Evolutionary conservation across 2,797 vertebrate species (phyloP).

Genomic region (Mareca strepera): DNA sequence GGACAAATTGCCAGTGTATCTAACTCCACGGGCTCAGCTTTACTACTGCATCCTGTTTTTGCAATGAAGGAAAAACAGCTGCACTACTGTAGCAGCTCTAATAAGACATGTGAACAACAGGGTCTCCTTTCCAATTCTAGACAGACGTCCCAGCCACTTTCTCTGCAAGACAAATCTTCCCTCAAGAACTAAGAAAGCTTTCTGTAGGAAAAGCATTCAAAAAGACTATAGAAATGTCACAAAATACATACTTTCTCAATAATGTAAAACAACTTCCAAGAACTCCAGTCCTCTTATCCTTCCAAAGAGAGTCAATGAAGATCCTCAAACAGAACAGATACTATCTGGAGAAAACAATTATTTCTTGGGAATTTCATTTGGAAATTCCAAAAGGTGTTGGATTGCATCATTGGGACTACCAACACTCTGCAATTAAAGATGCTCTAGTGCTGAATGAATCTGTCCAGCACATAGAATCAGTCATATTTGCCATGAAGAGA

Average conservation of each 20-base stretch:
- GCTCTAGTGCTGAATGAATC: not conserved
- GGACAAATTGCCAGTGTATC: not conserved
- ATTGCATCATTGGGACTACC: not conserved
- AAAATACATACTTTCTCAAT: not conserved
- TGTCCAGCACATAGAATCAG: not conserved
- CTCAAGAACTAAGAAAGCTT: not conserved
- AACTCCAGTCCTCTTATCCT: not conserved
- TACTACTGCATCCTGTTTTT: not conserved
- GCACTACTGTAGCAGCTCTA: not conserved
- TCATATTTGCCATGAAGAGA: not conserved
- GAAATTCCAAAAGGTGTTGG: not conserved
- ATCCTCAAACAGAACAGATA: not conserved
- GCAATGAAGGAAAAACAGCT: not conserved
- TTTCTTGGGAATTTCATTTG: not conserved
- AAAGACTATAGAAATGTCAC: not conserved
- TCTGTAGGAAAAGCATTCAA: not conserved
- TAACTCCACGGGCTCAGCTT: not conserved
- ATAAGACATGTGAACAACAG: not conserved
- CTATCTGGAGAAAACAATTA: not conserved
- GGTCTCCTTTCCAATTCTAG: not conserved
- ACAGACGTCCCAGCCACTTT: not conserved
- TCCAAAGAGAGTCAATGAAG: not conserved
- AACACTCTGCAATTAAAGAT: not conserved
- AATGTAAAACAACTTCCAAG: not conserved
- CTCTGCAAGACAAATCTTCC: not conserved